phyloP scores from a whole-genome alignment of 2,113 vertebrate genomes.

The Coregonus clupeaformis region DNA sequence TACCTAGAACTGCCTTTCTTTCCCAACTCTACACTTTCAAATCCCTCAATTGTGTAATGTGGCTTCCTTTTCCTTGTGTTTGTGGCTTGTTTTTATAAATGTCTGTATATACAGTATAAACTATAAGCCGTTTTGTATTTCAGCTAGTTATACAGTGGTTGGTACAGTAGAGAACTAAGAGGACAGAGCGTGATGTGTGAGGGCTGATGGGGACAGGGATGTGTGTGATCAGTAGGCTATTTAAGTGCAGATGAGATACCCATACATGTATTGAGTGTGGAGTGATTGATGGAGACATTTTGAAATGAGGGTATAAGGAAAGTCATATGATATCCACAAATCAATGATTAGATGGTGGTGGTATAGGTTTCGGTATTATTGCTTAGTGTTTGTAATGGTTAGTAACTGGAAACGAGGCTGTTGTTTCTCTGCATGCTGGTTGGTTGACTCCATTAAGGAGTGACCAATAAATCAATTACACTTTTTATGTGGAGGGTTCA shows the following conservation, averaged over 20 bases:
- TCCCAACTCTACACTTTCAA: background rate
- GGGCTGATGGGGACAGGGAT: slow-evolving; percentile 10
- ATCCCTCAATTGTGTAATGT: background rate
- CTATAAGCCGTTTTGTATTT: slow-evolving; percentile 35
- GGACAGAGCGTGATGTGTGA: slow-evolving; percentile 16
- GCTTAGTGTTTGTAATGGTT: slow-evolving; percentile 27
- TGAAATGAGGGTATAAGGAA: slow-evolving; percentile 38
- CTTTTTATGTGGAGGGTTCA: slow-evolving; percentile 33
- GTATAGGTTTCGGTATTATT: slow-evolving; percentile 44
- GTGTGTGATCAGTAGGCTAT: slow-evolving; percentile 26
- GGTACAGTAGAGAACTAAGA: slow-evolving; percentile 21
- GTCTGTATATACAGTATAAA: slow-evolving; percentile 28
- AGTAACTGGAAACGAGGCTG: slow-evolving; percentile 41
- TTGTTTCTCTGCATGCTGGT: slow-evolving; percentile 20
- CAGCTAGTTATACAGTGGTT: slow-evolving; percentile 8
- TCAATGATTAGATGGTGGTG: slow-evolving; percentile 49
- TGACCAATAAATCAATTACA: slow-evolving; percentile 40
- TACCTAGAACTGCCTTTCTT: background rate
- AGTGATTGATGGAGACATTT: slow-evolving; percentile 41
- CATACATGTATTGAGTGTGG: slow-evolving; percentile 35
- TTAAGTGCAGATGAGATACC: slow-evolving; percentile 46
- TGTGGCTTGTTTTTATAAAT: slow-evolving; percentile 22
- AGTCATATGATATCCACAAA: slow-evolving; percentile 51
- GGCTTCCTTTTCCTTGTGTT: background rate
- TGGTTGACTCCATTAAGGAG: slow-evolving; percentile 30